A percentile compares a stretch with the other conserved stretches of the same genome.
phyloP scores from a whole-genome alignment of 2,888 invertebrate species.

The Amphipoea oculea region DNA sequence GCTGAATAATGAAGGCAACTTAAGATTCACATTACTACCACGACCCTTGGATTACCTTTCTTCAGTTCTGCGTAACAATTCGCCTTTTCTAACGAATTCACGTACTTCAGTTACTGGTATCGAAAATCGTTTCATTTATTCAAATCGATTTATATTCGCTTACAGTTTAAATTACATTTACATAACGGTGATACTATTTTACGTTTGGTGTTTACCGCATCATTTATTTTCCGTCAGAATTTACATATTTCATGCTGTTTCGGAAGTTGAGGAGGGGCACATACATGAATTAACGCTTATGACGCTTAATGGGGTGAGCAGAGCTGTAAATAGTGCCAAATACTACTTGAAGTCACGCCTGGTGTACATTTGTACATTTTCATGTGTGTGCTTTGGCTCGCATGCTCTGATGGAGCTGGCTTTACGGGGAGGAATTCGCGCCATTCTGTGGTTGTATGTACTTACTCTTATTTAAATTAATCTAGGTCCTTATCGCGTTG shows the following conservation, averaged over 20 bases:
- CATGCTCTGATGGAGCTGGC: background rate
- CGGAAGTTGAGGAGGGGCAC: conserved; percentile 15
- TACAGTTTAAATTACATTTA: conserved; percentile 57
- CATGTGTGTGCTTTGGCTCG: conserved; percentile 49
- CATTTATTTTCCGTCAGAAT: conserved; percentile 44
- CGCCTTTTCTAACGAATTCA: conserved; percentile 43
- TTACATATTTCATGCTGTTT: conserved; percentile 42
- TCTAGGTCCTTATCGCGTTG: background rate
- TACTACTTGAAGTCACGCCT: conserved; percentile 48
- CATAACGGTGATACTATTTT: conserved; percentile 55
- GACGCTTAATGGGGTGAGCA: conserved; percentile 42
- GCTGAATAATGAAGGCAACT: conserved; percentile 32
- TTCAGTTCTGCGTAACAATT: conserved; percentile 8
- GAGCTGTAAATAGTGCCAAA: conserved; percentile 38
- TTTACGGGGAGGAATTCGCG: conserved; percentile 7
- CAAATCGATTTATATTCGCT: conserved; percentile 50
- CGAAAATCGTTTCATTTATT: conserved; percentile 54
- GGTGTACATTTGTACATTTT: conserved; percentile 22
- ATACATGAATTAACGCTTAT: conserved; percentile 50
- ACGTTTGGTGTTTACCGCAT: conserved; percentile 52
- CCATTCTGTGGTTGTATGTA: background rate
- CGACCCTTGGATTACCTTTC: conserved; percentile 28
- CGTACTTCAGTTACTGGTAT: conserved; percentile 45
- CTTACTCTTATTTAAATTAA: conserved; percentile 15
- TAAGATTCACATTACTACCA: conserved; percentile 38